phyloP scores from a whole-genome alignment of 2,888 invertebrate genomes.

The Phortica okadai region DNA sequence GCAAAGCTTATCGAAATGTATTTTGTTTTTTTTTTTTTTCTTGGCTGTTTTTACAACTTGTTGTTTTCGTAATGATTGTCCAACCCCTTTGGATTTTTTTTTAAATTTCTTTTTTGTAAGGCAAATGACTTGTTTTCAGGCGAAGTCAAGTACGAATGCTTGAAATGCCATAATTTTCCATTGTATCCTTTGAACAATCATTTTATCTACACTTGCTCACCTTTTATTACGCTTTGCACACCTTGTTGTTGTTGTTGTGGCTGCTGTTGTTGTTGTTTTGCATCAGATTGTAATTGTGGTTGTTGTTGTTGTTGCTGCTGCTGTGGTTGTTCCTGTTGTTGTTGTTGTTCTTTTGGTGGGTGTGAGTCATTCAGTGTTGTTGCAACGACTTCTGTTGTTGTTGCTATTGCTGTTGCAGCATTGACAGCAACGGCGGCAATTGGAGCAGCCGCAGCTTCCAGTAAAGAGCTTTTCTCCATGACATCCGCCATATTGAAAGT shows the following conservation, averaged over 20 bases:
- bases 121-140: neutral
- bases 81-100: neutral
- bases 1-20: no score
- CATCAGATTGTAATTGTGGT: slow-evolving; percentile 50
- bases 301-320: slow-evolving; percentile 45
- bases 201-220: slow-evolving; percentile 6
- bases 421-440: slow-evolving; percentile 49
- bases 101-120: neutral
- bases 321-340: slow-evolving; percentile 44
- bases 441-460: slow-evolving; percentile 67
- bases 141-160: neutral
- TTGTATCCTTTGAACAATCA: neutral
- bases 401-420: slow-evolving; percentile 48
- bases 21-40: no score
- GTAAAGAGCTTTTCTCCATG: slow-evolving; percentile 74
- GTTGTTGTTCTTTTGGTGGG: slow-evolving; percentile 39
- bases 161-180: slow-evolving; percentile 6
- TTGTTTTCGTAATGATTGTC: no score
- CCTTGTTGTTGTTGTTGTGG: slow-evolving; percentile 63
- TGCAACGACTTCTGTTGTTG: slow-evolving; percentile 47
- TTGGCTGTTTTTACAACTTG: no score
- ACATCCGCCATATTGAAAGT: slow-evolving; percentile 73
- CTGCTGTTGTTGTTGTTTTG: slow-evolving; percentile 50
- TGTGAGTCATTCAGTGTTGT: slow-evolving; percentile 46
- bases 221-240: slow-evolving; percentile 49